These are phyloP conservation scores for Pseudoips prasinana DNA, from an alignment of 2,888 invertebrate species.

Conservation along the genomic window DNA sequence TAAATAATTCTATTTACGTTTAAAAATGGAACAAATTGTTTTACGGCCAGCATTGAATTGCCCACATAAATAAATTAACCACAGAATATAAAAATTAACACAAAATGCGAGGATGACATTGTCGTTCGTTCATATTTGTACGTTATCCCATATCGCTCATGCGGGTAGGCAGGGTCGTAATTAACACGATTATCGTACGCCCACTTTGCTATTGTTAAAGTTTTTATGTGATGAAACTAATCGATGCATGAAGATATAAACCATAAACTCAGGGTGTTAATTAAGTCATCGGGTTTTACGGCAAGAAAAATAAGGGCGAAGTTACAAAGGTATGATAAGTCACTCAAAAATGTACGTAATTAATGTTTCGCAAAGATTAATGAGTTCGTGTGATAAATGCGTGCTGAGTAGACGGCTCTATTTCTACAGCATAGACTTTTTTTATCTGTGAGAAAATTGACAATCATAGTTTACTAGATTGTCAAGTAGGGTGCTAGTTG, in stretches of 20 bases:
- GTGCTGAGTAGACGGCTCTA: neutral
- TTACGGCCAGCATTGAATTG: constrained; percentile 26
- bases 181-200: constrained; percentile 43
- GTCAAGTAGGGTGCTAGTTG: too few relatives aligned
- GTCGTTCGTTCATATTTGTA: constrained; percentile 24
- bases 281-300: constrained; percentile 25
- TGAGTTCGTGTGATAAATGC: constrained; percentile 5
- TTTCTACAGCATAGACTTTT: too few relatives aligned
- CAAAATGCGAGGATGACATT: constrained; percentile 32
- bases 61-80: constrained; percentile 38
- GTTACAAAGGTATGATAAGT: constrained; percentile 18
- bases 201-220: constrained; percentile 31
- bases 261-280: constrained; percentile 27
- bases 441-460: too few relatives aligned
- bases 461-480: too few relatives aligned
- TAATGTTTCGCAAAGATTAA: constrained; percentile 17
- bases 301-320: constrained; percentile 11
- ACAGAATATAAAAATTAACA: constrained; percentile 39
- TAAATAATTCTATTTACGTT: constrained; percentile 12
- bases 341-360: constrained; percentile 13
- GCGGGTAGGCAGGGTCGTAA: constrained; percentile 43
- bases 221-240: constrained; percentile 34
- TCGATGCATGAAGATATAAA: constrained; percentile 18
- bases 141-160: constrained; percentile 23
- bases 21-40: constrained; percentile 27